Base-by-base conservation (phyloP, 1,140 invertebrate species). In the Drosophila truncata region DNA sequence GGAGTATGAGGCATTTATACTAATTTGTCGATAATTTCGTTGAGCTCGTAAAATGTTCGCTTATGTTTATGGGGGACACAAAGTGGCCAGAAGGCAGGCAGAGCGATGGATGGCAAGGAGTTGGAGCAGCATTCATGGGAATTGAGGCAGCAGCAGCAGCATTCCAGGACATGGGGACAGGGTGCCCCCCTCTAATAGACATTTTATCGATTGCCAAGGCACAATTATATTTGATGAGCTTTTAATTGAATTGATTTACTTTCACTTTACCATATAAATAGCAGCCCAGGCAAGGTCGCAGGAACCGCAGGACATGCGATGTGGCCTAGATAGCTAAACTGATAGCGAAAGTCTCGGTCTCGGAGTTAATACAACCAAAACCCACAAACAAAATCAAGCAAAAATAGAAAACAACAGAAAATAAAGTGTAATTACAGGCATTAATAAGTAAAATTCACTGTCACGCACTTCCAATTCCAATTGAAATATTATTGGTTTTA, bases 11-110 rank as follows among this genome's bases (percentile, higher is more conserved):
- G 76, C 80, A 88, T 83, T 87, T 88, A 83, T 87, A 87, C 77
- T 87, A 88, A 88, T 87, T 87, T 87, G 76, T 71, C 83, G 80
- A 87, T 88, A 87, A 87, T 87, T 88, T 87, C 60, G 80, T 70
- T 80, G 67, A 60, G 80, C 54, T 82, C 76, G 66, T 82, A 81
- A 86, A 86, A 69, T 72, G 49, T 63, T 41, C 58, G 75, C 47
- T 76, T 61, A 69, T 77, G 72, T 67, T 78, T 69, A 65, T 64
- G 39, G 69, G 69, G 37, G 41, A 55, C 58, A 64, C 52, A 71
- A 66, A 63, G 76, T 50, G 60, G 46, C 50, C 41, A 50, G 52
- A 58, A 62, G 58, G 29, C n/a, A 62, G 58, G 29, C n/a, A 42
- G 27, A 31, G n/a, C 16, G 14, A 1, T 11, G 46, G 14, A 1